Evolutionary conservation across 2,888 invertebrate species (phyloP).

Genomic region (Alcis repandata): DNA sequence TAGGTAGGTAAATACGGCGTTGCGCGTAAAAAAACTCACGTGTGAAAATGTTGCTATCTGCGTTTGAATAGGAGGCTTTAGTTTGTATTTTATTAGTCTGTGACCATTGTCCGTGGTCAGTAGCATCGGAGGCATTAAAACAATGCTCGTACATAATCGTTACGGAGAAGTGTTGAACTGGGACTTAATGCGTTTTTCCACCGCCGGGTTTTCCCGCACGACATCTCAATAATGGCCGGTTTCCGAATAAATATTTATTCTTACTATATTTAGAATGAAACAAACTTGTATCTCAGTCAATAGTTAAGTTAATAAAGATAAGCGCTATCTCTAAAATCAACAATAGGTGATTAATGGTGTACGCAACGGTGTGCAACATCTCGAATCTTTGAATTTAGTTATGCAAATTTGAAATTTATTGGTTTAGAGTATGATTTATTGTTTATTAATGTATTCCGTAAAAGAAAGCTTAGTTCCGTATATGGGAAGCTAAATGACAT

Average conservation of each 20-base stretch:
- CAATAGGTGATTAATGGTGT: slow-evolving; percentile 32
- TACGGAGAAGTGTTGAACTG: slow-evolving; percentile 68
- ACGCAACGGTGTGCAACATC: slow-evolving; percentile 28
- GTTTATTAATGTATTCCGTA: slow-evolving; percentile 32
- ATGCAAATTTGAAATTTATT: slow-evolving; percentile 36
- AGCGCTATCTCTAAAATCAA: slow-evolving; percentile 36
- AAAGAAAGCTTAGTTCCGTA: slow-evolving; percentile 54
- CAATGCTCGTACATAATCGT: slow-evolving; percentile 72
- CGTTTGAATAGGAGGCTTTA: slow-evolving; percentile 44
- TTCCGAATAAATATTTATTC: slow-evolving; percentile 51
- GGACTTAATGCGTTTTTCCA: slow-evolving; percentile 63
- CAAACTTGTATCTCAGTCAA: slow-evolving; percentile 30
- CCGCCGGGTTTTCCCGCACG: slow-evolving; percentile 72
- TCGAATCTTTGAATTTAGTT: slow-evolving; percentile 25
- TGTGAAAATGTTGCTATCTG: slow-evolving; percentile 57
- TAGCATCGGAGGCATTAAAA: slow-evolving; percentile 66
- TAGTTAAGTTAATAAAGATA: slow-evolving; percentile 37
- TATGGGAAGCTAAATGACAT: slow-evolving; percentile 59
- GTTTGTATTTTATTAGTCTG: slow-evolving; percentile 61
- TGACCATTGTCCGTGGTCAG: slow-evolving; percentile 62
- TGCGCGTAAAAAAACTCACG: slow-evolving; percentile 56
- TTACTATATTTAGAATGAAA: slow-evolving; percentile 39
- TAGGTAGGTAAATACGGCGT: slow-evolving; percentile 65
- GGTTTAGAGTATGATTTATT: slow-evolving; percentile 31
- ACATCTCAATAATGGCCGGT: slow-evolving; percentile 54